phyloP scores from a whole-genome alignment of 2,888 invertebrate genomes.

The Apodemia arnacis region DNA sequence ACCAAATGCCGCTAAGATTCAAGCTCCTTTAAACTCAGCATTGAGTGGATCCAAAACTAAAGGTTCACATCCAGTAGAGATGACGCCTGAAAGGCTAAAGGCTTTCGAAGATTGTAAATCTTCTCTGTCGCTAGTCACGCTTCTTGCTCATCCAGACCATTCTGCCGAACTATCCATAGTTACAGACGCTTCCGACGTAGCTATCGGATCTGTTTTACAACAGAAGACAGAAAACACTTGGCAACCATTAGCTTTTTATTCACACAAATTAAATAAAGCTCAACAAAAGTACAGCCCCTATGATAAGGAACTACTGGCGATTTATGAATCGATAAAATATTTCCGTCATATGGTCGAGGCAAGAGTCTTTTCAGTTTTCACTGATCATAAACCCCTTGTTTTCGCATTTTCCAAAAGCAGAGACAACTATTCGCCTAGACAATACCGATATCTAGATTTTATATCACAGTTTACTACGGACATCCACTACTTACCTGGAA shows the following conservation, averaged over 20 bases:
- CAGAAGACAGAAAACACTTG: conserved; percentile 81
- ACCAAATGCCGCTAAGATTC: not conserved
- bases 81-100: conserved; percentile 59
- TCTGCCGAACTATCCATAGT: conserved; percentile 84
- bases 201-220: conserved; percentile 89
- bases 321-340: conserved; percentile 87
- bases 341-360: conserved; percentile 89
- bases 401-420: conserved; percentile 86
- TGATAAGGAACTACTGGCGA: conserved; percentile 89
- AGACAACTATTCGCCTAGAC: conserved; percentile 86
- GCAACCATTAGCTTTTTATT: conserved; percentile 88
- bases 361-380: conserved; percentile 78
- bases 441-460: conserved; percentile 86
- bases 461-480: conserved; percentile 87
- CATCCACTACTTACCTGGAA: conserved; percentile 85
- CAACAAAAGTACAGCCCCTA: conserved; percentile 88
- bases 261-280: conserved; percentile 84
- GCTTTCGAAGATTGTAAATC: conserved; percentile 85
- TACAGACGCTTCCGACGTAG: conserved; percentile 88
- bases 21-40: not conserved
- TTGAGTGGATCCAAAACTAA: conserved; percentile 67
- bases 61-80: conserved; percentile 81
- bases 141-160: conserved; percentile 86
- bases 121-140: conserved; percentile 82
- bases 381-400: conserved; percentile 75